A percentile compares a stretch with the other conserved stretches of the same genome.
These are phyloP conservation scores for Planococcus citri DNA, from an alignment of 1,140 invertebrate genomes.

Conservation along the genomic window DNA sequence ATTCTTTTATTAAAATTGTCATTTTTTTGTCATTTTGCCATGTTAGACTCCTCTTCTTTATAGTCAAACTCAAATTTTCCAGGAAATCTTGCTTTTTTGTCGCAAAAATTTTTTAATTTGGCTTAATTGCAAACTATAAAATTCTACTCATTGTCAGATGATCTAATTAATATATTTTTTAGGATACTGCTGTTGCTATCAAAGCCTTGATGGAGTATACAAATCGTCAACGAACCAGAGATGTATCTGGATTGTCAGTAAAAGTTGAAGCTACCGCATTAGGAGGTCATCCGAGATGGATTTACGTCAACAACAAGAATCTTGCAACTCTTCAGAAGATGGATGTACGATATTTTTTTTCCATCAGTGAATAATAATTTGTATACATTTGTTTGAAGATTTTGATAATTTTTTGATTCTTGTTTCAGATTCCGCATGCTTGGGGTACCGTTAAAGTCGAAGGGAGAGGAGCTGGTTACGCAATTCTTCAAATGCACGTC, in stretches of 20 bases:
- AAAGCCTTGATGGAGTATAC: slow-evolving; percentile 86
- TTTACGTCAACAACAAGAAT: slow-evolving; percentile 62
- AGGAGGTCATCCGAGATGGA: slow-evolving; percentile 45
- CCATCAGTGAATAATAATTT: too few relatives aligned
- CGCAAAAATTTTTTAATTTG: too few relatives aligned
- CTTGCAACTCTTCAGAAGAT: slow-evolving; percentile 59
- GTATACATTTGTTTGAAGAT: not conserved
- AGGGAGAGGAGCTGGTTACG: slow-evolving; percentile 79
- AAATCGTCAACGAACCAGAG: slow-evolving; percentile 63
- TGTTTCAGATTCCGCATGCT: slow-evolving; percentile 68
- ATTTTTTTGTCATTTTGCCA: too few relatives aligned
- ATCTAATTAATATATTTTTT: too few relatives aligned
- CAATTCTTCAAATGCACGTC: slow-evolving; percentile 84
- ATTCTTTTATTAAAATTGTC: too few relatives aligned
- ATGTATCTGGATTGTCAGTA: slow-evolving; percentile 72
- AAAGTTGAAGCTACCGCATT: slow-evolving; percentile 75
- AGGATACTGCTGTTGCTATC: slow-evolving; percentile 73
- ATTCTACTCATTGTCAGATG: too few relatives aligned
- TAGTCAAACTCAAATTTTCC: too few relatives aligned
- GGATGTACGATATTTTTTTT: slow-evolving; percentile 41
- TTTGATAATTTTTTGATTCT: slow-evolving; percentile 15
- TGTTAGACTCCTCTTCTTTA: too few relatives aligned
- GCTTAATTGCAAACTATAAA: too few relatives aligned
- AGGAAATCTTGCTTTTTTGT: too few relatives aligned
- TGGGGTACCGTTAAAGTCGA: slow-evolving; percentile 85